Evolutionary conservation across 2,888 invertebrate genomes (phyloP).

Genomic region (Cataglyphis rosenhaueri): DNA sequence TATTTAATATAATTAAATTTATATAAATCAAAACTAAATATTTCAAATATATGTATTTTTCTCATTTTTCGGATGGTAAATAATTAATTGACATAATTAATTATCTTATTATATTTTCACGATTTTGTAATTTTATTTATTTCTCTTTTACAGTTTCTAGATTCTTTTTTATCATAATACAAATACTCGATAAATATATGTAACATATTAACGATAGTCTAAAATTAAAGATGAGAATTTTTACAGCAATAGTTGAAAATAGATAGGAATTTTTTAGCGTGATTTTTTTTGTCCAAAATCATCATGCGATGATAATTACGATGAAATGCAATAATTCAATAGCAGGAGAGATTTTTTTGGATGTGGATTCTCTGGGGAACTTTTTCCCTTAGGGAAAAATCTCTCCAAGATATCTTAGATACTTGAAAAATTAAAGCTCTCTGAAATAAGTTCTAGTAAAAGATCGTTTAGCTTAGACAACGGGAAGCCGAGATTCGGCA

Average conservation of each 20-base stretch:
- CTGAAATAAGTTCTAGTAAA: not conserved
- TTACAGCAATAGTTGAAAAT: not conserved
- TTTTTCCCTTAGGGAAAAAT: not conserved
- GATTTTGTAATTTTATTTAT: not conserved
- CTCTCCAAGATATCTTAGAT: not conserved
- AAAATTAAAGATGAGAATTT: not conserved
- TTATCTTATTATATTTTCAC: not conserved
- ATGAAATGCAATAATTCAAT: not conserved
- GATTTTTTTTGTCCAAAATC: not conserved
- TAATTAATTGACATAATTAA: not conserved
- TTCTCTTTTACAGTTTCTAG: not conserved
- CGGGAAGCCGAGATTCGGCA: conserved; percentile 78
- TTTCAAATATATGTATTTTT: not conserved
- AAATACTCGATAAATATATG: not conserved
- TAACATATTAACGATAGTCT: not conserved
- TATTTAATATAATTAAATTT: not conserved
- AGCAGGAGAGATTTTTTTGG: not conserved
- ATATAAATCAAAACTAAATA: not conserved
- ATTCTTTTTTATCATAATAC: not conserved
- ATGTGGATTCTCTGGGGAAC: not conserved
- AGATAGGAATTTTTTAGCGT: not conserved
- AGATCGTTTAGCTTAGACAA: conserved; percentile 34
- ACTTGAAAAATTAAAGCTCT: not conserved
- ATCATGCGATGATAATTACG: not conserved
- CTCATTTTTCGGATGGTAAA: not conserved